phyloP scores from a whole-genome alignment of 2,888 invertebrate species.

The Amorpha juglandis region DNA sequence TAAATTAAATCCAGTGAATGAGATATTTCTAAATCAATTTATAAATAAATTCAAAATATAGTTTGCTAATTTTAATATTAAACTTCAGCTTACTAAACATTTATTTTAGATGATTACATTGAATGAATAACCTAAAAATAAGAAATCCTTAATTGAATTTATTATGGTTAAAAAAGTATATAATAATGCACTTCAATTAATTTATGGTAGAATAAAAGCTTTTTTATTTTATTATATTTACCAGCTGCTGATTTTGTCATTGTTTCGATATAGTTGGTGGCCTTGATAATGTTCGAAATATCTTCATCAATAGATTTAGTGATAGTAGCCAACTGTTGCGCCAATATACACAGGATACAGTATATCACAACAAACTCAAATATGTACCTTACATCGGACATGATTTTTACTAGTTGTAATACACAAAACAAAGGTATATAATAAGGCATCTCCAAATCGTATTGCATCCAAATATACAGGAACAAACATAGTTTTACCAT shows the following conservation, averaged over 20 bases:
- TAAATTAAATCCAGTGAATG: no score
- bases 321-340: constrained; percentile 46
- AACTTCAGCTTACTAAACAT: no score
- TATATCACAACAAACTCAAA: constrained; percentile 43
- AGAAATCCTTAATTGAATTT: no score
- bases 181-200: no score
- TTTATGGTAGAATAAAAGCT: no score
- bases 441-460: neutral
- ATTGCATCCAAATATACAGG: constrained; percentile 2
- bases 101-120: no score
- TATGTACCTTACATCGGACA: constrained; percentile 42
- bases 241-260: neutral
- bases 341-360: constrained; percentile 41
- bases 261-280: neutral
- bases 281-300: neutral
- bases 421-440: constrained; percentile 20
- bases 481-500: neutral
- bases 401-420: constrained; percentile 20
- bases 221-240: no score
- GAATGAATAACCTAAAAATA: no score
- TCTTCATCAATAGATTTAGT: constrained; percentile 38
- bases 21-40: no score
- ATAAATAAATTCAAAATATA: no score
- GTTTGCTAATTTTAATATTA: no score
- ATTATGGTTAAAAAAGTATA: no score